Evolutionary conservation across 2,113 vertebrate species (phyloP).

Genomic region (Miniopterus natalensis): DNA sequence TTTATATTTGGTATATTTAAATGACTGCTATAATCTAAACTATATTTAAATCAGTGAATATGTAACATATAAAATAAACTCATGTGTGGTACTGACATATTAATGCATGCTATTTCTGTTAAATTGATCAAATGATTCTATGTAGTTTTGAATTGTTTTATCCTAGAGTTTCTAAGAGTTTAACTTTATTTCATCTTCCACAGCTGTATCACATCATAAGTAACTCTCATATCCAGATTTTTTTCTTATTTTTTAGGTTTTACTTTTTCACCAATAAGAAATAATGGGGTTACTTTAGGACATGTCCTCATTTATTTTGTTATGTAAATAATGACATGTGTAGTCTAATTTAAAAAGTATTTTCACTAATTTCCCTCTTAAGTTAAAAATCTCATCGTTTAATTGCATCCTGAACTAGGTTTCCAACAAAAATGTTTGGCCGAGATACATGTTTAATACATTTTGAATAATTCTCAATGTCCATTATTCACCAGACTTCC

Average conservation of each 20-base stretch:
- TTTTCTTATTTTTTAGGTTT: slow-evolving; percentile 11
- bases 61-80: background rate
- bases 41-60: background rate
- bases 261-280: slow-evolving; percentile 29
- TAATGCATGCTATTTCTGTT: background rate
- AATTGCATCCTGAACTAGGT: background rate
- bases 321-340: background rate
- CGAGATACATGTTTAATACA: background rate
- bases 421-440: background rate
- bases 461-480: background rate
- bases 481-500: background rate
- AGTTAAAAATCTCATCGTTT: background rate
- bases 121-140: background rate
- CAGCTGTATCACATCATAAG: background rate
- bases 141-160: background rate
- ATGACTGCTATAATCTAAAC: background rate
- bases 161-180: background rate
- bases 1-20: background rate
- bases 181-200: background rate
- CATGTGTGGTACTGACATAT: background rate
- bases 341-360: background rate
- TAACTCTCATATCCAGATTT: background rate
- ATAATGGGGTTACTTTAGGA: background rate
- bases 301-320: background rate
- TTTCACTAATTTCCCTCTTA: background rate